Conservation (phyloP, 1,140 invertebrate species). For the Drosophila baimaii region DNA sequence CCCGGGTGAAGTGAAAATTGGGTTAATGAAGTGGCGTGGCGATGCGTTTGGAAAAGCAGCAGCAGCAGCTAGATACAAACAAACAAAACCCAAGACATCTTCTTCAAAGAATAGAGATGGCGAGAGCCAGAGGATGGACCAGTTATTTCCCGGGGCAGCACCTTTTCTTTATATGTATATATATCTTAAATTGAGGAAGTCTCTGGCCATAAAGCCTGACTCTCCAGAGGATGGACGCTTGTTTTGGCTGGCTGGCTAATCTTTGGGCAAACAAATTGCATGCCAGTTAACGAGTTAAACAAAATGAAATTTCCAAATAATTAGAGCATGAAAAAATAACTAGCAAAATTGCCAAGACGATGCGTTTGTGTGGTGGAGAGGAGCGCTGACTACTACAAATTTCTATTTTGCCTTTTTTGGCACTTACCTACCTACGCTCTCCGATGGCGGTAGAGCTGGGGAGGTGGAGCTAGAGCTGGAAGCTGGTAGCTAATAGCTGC, state of each 20-base stretch:
- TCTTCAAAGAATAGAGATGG: slow-evolving; percentile 8
- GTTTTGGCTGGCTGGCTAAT: slow-evolving; percentile 7
- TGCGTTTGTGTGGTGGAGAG: slow-evolving; percentile 38
- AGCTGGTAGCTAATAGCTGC: not conserved
- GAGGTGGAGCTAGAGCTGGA: not conserved
- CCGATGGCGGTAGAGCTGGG: not conserved
- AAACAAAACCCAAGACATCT: slow-evolving; percentile 31
- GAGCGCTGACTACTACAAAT: slow-evolving; percentile 55
- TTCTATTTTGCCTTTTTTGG: slow-evolving; percentile 80
- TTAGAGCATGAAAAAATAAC: slow-evolving; percentile 83
- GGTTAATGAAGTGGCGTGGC: slow-evolving; percentile 59
- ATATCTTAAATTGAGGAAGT: slow-evolving; percentile 42
- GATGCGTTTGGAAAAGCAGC: slow-evolving; percentile 33
- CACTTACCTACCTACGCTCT: slow-evolving; percentile 28
- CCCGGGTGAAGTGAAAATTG: slow-evolving; percentile 73
- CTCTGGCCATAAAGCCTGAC: slow-evolving; percentile 44
- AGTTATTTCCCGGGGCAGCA: slow-evolving; percentile 33
- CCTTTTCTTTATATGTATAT: not conserved
- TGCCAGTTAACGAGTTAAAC: slow-evolving; percentile 66
- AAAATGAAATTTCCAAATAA: slow-evolving; percentile 79
- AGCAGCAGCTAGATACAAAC: too few species aligned
- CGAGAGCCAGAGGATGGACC: slow-evolving; percentile 19
- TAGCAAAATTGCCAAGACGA: slow-evolving; percentile 64
- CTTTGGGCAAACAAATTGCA: slow-evolving; percentile 71
- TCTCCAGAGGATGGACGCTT: slow-evolving; percentile 12